Percentiles rank a stretch among this genome's conserved stretches.
Conservation (phyloP, 2,113 vertebrate genomes). For the Mastomys natalensis region DNA sequence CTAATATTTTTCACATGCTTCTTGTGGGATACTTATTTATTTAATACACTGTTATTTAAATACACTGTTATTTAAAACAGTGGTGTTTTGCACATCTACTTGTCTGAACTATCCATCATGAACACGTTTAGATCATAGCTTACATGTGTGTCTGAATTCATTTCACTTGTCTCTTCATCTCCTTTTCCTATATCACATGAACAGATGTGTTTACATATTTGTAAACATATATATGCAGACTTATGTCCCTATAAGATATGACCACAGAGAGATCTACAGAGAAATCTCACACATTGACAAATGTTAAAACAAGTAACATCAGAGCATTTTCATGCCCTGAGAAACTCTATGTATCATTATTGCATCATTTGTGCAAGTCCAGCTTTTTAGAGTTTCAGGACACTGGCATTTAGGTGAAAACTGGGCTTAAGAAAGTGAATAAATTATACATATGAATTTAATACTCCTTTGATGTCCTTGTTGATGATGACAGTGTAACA, state of each 20-base stretch:
- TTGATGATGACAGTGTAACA: no score
- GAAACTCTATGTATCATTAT: background rate
- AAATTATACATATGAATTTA: background rate
- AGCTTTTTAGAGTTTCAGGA: conserved; percentile 13
- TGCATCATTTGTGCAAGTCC: background rate
- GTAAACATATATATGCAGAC: background rate
- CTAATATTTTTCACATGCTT: background rate
- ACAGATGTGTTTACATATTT: background rate
- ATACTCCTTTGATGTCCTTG: background rate
- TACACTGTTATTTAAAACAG: no score
- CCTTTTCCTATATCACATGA: background rate
- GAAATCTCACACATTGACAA: background rate
- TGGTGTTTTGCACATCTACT: background rate
- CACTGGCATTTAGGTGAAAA: background rate
- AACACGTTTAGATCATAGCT: background rate
- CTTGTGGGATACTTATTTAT: background rate
- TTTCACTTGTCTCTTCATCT: background rate
- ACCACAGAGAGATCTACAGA: background rate
- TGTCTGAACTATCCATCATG: background rate
- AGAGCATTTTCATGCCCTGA: background rate
- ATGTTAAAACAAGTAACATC: background rate
- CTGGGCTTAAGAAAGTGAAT: background rate
- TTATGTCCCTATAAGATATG: background rate
- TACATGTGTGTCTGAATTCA: background rate
- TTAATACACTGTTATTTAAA: no score